These are phyloP conservation scores for Homalodisca vitripennis DNA, from an alignment of 1,140 invertebrate genomes.

Conservation along the genomic window DNA sequence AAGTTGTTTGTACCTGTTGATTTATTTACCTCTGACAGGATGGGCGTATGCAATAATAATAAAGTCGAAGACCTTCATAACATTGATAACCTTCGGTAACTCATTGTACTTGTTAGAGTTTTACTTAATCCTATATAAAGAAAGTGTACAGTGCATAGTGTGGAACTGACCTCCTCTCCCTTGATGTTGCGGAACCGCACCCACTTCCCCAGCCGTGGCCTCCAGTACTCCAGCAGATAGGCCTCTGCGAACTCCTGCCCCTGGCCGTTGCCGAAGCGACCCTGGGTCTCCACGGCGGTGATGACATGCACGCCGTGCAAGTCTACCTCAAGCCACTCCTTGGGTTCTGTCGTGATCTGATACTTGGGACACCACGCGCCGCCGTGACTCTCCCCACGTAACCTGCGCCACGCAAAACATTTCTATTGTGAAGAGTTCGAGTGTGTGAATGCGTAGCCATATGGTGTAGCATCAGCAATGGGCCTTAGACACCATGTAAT, in stretches of 20 bases:
- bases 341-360: conserved; percentile 66
- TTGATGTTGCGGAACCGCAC: conserved; percentile 67
- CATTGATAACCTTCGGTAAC: too few relatives aligned
- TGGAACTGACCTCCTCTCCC: conserved; percentile 63
- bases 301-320: conserved; percentile 70
- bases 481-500: too few relatives aligned
- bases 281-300: conserved; percentile 79
- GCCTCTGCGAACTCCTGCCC: conserved; percentile 77
- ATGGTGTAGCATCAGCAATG: too few relatives aligned
- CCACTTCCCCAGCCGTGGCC: conserved; percentile 68
- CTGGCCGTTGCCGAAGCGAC: conserved; percentile 81
- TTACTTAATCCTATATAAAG: too few relatives aligned
- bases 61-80: too few relatives aligned
- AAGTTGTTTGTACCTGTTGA: too few relatives aligned
- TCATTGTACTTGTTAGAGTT: too few relatives aligned
- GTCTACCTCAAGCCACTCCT: conserved; percentile 80
- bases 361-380: conserved; percentile 84
- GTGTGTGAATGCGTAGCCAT: too few relatives aligned
- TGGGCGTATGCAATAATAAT: too few relatives aligned
- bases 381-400: conserved; percentile 72
- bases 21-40: too few relatives aligned
- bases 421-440: too few relatives aligned
- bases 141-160: too few relatives aligned
- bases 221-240: conserved; percentile 78
- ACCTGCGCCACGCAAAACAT: conserved; percentile 64